Evolutionary conservation across 2,797 vertebrate genomes (phyloP).

Genomic region (Mus minutoides): DNA sequence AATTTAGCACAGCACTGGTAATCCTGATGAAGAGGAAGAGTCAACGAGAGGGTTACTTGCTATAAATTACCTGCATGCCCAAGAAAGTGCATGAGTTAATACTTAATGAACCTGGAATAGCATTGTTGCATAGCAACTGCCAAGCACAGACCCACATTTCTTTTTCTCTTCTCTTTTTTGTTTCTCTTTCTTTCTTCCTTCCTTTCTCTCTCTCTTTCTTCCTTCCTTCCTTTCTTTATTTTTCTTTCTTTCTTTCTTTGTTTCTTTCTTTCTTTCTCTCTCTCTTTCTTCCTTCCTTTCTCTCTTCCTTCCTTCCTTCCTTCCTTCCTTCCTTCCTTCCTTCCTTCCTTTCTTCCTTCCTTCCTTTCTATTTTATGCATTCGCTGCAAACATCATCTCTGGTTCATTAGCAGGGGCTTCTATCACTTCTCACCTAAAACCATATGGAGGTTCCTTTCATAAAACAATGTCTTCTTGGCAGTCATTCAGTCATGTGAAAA

Average conservation of each 20-base stretch:
- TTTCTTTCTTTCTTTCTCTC: neutral
- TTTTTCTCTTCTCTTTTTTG: neutral
- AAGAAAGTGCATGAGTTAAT: neutral
- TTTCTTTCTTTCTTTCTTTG: no score
- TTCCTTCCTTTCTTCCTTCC: neutral
- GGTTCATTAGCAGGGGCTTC: neutral
- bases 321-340: no score
- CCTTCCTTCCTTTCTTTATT: no score
- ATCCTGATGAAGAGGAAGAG: constrained; percentile 39
- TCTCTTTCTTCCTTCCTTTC: no score
- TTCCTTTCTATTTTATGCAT: neutral
- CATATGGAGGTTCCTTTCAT: constrained; percentile 6
- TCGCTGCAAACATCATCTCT: neutral
- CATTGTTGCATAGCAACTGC: neutral
- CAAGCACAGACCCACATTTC: neutral
- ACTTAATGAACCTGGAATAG: constrained; percentile 14
- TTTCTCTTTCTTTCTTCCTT: no score
- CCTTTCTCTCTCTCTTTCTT: neutral
- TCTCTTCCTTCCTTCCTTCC: no score
- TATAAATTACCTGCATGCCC: constrained; percentile 26
- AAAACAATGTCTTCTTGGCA: constrained; percentile 47
- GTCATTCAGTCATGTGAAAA: neutral
- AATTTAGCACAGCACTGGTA: neutral
- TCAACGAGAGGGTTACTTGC: neutral
- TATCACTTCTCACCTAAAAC: neutral